Percentiles rank a stretch among this genome's conserved stretches.
Conservation (phyloP, 2,888 invertebrate genomes). For the Coleophora flavipennella region DNA sequence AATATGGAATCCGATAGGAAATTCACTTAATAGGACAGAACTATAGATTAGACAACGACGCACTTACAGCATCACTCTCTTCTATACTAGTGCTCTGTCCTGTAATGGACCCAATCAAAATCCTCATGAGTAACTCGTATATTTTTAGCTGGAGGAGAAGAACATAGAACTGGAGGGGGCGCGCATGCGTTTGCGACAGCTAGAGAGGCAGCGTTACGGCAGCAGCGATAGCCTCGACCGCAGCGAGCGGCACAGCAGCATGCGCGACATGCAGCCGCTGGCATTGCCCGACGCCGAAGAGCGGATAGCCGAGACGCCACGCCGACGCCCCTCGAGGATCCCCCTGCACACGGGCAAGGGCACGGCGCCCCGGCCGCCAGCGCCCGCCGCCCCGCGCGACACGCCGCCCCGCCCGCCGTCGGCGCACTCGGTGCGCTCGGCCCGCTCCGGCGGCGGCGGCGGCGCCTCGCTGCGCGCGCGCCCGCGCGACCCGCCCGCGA, state of each 20-base stretch:
- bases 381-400: constrained; percentile 62
- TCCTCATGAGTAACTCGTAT: no score
- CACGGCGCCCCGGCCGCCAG: constrained; percentile 72
- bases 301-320: constrained; percentile 72
- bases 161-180: constrained; percentile 89
- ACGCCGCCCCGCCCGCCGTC: constrained; percentile 23
- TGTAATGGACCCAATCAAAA: no score
- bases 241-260: constrained; percentile 37
- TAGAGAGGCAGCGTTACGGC: constrained; percentile 61
- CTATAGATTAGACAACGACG: no score
- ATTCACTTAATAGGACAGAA: no score
- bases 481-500: constrained; percentile 28
- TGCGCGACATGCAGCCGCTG: constrained; percentile 61
- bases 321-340: constrained; percentile 75
- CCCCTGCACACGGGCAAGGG: constrained; percentile 74
- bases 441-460: constrained; percentile 35
- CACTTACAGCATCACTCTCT: no score
- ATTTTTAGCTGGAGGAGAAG: constrained; percentile 82
- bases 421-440: constrained; percentile 28
- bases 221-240: constrained; percentile 21
- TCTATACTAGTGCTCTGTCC: no score
- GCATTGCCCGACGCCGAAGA: constrained; percentile 61
- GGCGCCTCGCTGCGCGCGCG: constrained; percentile 39
- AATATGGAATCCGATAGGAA: no score
- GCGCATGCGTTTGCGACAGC: constrained; percentile 80